Evolutionary conservation across 2,888 invertebrate species (phyloP), one percentile per base, ranked within the genome.

Genomic region (Drosophila silvestris): DNA sequence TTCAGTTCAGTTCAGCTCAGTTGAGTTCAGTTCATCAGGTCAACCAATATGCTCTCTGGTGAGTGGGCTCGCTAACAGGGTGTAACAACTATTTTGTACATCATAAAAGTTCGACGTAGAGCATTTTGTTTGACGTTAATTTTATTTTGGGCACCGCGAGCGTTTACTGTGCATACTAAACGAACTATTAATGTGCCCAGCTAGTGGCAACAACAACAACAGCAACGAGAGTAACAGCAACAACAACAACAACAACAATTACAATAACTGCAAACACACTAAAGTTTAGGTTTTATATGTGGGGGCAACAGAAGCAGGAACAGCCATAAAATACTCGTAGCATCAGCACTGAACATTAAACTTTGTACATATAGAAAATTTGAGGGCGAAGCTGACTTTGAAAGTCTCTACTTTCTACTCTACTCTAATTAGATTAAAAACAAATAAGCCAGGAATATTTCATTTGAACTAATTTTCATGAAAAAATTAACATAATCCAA

Each of bases 161-260:
- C 82, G 72, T 81, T 83, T 86, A 79, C 82, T 68, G 59, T 78
- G 82, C 71, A 86, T 82, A 82, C 82, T 81, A 86, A 86, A 75
- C 84, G 79, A 69, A 67, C 87, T 69, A 75, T 83, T 86, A 85
- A 86, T 83, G 75, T 68, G 72, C 70, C 67, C 51, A 58, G 67
- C 62, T 33, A 67, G 53, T 50, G 56, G 56, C 70, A 69, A 26
- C 63, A 22, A 30, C 33, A 61, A 51, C 68, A 67, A 30, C 59
- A 52, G 62, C 53, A 75, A 69, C 60, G 58, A 35, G 52, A 52
- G 30, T 52, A 50, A 28, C 60, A 28, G 4, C 28, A 4, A 28
- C 61, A 65, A 28, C 64, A 52, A 30, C 64, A 52, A 30, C 54
- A 66, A n/a, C 16, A 64, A 16, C 67, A 66, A 52, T 56, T 60